Evolutionary conservation across 2,888 invertebrate genomes (phyloP).

Genomic region (Drosophila fungiperda): DNA sequence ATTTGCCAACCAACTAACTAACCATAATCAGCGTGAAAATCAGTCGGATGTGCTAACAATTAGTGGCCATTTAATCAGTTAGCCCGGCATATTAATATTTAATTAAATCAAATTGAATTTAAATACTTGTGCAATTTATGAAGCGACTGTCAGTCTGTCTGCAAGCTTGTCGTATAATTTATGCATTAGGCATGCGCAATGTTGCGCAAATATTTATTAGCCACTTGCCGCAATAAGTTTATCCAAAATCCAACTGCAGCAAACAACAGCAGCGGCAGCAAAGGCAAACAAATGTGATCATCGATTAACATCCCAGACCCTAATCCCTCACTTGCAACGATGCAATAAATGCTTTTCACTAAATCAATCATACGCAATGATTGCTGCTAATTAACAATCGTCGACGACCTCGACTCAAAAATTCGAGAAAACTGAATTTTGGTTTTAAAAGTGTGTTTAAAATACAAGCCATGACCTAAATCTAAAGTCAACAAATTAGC

Average conservation of each 20-base stretch:
- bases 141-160: conserved; percentile 15
- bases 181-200: conserved; percentile 71
- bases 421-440: not conserved
- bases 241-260: conserved; percentile 21
- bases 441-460: not conserved
- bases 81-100: conserved; percentile 55
- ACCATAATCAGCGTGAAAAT: conserved; percentile 61
- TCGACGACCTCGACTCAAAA: not conserved
- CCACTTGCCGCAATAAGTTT: conserved; percentile 38
- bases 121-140: conserved; percentile 44
- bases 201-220: conserved; percentile 75
- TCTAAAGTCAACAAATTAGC: not conserved
- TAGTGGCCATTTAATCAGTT: conserved; percentile 74
- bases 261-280: conserved; percentile 1
- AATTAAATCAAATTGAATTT: conserved; percentile 64
- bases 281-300: conserved; percentile 27
- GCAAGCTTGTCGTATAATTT: conserved; percentile 57
- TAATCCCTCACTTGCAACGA: conserved; percentile 8
- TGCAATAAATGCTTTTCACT: conserved; percentile 38
- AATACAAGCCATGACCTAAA: not conserved
- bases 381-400: conserved; percentile 53
- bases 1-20: conserved; percentile 56
- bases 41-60: conserved; percentile 30
- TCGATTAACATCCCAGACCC: conserved; percentile 47
- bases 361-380: conserved; percentile 73